Evolutionary conservation across 2,888 invertebrate species (phyloP).

Genomic region (Ligdia adustata): DNA sequence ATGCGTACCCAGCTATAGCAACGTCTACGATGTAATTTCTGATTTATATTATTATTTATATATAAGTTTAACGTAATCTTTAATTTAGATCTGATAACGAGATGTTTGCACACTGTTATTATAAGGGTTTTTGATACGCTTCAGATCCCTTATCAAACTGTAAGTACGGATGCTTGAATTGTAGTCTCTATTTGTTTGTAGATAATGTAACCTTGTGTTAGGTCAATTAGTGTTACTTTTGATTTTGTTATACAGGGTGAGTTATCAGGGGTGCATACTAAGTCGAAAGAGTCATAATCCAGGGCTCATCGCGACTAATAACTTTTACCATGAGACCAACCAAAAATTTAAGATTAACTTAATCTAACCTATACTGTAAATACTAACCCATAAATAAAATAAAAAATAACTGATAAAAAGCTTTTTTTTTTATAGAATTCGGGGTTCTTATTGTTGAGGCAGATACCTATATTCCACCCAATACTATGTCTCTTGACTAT

Average conservation of each 20-base stretch:
- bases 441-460: too few species aligned
- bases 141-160: slow-evolving; percentile 20
- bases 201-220: slow-evolving; percentile 6
- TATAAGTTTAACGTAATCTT: slow-evolving; percentile 19
- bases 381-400: too few species aligned
- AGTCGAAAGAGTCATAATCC: too few species aligned
- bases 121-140: background rate
- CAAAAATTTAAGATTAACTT: too few species aligned
- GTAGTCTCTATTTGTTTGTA: background rate
- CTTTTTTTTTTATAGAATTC: too few species aligned
- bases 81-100: slow-evolving; percentile 13
- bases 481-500: too few species aligned
- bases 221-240: slow-evolving; percentile 2
- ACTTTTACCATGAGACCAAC: too few species aligned
- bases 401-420: too few species aligned
- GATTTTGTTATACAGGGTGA: background rate
- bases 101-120: slow-evolving; percentile 13
- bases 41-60: slow-evolving; percentile 26
- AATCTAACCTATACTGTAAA: too few species aligned
- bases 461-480: too few species aligned
- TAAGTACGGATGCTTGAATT: slow-evolving; percentile 16
- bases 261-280: too few species aligned
- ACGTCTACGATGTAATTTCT: background rate
- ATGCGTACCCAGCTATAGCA: slow-evolving; percentile 18
- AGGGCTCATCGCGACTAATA: too few species aligned